Conservation (phyloP, 2,113 vertebrate genomes). For the Mesembrinibis cayennensis region DNA sequence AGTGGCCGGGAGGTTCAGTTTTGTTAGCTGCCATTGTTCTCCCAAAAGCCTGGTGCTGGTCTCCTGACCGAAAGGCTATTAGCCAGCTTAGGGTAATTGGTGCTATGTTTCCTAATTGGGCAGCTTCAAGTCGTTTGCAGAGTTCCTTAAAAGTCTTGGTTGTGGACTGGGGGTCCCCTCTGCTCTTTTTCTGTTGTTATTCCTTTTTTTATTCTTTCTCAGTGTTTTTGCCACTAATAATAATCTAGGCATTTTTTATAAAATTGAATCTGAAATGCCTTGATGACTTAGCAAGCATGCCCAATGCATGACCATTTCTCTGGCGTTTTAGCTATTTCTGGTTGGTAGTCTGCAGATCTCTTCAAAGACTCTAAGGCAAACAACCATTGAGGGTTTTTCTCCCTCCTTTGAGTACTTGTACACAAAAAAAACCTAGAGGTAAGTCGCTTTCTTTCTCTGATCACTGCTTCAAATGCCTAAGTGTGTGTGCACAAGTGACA, state of each 20-base stretch:
- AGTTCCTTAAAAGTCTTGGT: background rate
- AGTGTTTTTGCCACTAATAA: background rate
- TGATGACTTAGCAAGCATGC: background rate
- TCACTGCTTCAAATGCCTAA: background rate
- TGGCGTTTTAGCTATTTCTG: background rate
- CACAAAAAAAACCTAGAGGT: background rate
- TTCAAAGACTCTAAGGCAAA: background rate
- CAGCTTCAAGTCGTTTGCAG: background rate
- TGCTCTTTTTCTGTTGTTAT: background rate
- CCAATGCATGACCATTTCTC: background rate
- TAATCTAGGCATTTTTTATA: background rate
- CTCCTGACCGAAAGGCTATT: background rate
- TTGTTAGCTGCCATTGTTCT: background rate
- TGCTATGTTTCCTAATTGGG: background rate
- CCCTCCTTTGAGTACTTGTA: background rate
- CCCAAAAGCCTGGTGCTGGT: background rate
- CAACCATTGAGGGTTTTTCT: background rate
- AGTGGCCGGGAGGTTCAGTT: background rate
- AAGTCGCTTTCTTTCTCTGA: background rate
- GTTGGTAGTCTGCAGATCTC: background rate
- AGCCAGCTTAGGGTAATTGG: conserved; percentile 23
- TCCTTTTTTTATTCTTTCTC: background rate
- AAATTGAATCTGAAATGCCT: background rate
- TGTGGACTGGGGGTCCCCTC: background rate
- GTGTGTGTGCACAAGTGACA: background rate